Conservation (phyloP, 2,113 vertebrate genomes). For the Tragelaphus buxtoni region DNA sequence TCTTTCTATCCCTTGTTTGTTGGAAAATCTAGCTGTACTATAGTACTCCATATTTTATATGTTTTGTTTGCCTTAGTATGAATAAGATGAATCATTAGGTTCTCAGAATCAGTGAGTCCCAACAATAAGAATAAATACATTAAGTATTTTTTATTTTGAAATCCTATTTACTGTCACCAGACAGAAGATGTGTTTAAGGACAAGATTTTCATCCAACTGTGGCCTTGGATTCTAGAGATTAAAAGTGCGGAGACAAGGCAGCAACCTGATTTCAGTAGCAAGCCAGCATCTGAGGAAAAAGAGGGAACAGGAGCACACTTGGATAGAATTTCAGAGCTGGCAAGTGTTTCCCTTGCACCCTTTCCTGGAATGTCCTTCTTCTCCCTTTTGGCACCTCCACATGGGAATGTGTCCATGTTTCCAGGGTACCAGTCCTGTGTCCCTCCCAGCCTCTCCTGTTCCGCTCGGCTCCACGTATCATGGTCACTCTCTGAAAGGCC, state of each 20-base stretch:
- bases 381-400: not conserved
- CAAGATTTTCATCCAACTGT: not conserved
- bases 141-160: not conserved
- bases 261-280: not conserved
- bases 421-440: not conserved
- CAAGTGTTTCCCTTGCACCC: not conserved
- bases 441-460: not conserved
- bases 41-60: not conserved
- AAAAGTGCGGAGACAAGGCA: not conserved
- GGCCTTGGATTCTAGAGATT: not conserved
- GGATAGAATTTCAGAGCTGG: not conserved
- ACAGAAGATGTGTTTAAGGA: not conserved
- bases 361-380: not conserved
- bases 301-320: not conserved
- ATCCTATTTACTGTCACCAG: not conserved
- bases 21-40: not conserved
- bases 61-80: not conserved
- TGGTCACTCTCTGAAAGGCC: not conserved
- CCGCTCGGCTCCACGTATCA: not conserved
- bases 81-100: not conserved
- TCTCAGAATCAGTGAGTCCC: not conserved
- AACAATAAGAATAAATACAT: not conserved
- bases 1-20: not conserved
- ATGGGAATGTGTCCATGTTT: not conserved
- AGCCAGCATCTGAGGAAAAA: not conserved